Base-by-base conservation (phyloP, 1,140 invertebrate species). In the Chrysopa pallens region DNA sequence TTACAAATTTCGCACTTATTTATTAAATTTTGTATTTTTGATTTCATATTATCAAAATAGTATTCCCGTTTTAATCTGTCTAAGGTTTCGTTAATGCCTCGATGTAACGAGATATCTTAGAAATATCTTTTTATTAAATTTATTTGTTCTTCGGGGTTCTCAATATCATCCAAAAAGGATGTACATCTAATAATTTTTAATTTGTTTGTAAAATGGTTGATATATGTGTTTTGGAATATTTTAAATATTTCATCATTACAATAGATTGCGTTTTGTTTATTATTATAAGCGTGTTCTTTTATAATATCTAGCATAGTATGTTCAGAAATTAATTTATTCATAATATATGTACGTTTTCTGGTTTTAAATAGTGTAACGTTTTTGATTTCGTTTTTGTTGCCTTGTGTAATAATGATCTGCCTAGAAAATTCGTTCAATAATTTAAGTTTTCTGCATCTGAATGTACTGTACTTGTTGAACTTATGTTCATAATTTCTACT, bases 401-500 rank as follows among this genome's bases (percentile, higher is more conserved):
- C 31, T 33, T 12, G 31, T 33, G n/a, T 33, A 12, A 12, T 33
- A 11, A 9, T 33, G 31, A 11, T 11, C 31, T 33, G 31, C 6
- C 31, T 33, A 12, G 8, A 12, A 33, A 4, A 33, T 23, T 23
- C 17, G 17, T 23, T 23, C 17, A 23, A 23, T 33, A 4, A 12
- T 11, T 11, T 11, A 12, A 12, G 31, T 33, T 33, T 33, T 33
- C 31, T 11, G 31, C 53, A 6, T 55, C 15, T 29, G 17, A 23
- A 38, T 15, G 31, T 33, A 33, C 8, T 8, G 8, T 11, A 23
- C 11, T 14, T 14, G 42, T 28, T 13, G 31, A 11, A 11, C n/a
- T 12, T 33, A 11, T 12, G 31, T 33, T 33, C n/a, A 33, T 36
- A 15, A 39, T 43, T 11, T 15, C 63, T 63, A 68, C 43, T 33